Evolutionary conservation across 2,888 invertebrate species (phyloP).

Genomic region (Drosophila ezoana): DNA sequence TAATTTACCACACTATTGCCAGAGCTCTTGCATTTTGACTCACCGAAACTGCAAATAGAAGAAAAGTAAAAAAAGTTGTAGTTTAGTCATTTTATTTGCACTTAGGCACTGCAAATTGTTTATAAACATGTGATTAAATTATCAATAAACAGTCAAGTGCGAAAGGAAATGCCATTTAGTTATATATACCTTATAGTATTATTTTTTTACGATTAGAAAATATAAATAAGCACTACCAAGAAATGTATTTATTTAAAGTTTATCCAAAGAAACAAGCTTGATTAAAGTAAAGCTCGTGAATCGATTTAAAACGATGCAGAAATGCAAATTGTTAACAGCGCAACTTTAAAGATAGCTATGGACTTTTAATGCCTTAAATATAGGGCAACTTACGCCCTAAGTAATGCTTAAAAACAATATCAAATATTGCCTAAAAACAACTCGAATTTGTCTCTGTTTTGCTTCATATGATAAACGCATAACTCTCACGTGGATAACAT

Average conservation of each 20-base stretch:
- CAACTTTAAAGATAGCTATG: too few relatives aligned
- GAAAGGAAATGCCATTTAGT: conserved; percentile 52
- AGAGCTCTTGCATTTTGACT: conserved; percentile 37
- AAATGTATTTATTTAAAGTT: background rate
- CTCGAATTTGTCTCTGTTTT: too few relatives aligned
- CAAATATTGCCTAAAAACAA: too few relatives aligned
- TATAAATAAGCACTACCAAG: background rate
- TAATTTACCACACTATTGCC: background rate
- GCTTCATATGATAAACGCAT: too few relatives aligned
- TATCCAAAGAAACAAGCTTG: background rate
- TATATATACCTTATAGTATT: background rate
- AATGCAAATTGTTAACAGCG: too few relatives aligned
- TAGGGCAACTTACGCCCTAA: too few relatives aligned
- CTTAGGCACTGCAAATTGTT: conserved; percentile 29
- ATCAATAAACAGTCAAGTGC: conserved; percentile 24
- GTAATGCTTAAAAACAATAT: too few relatives aligned
- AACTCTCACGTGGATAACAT: background rate
- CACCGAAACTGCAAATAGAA: conserved; percentile 72
- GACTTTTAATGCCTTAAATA: too few relatives aligned
- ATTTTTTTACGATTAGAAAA: background rate
- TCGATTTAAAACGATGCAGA: background rate
- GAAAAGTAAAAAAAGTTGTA: conserved; percentile 16
- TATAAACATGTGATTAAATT: conserved; percentile 33
- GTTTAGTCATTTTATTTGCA: conserved; percentile 33
- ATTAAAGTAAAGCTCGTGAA: background rate